phyloP scores from a whole-genome alignment of 2,797 vertebrate species.

The Vultur gryphus region DNA sequence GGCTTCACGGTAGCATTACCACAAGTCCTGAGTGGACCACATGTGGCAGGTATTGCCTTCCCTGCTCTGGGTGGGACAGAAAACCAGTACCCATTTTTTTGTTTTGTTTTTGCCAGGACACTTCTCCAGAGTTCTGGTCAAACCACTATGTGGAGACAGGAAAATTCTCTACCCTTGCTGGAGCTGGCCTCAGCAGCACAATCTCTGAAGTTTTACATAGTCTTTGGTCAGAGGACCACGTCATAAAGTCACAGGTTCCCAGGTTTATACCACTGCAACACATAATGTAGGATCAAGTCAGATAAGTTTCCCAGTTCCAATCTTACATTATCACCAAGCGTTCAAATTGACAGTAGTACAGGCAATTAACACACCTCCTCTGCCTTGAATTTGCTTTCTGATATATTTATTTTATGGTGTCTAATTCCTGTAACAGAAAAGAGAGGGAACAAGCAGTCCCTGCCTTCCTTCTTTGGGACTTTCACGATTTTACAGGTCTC shows the following conservation, averaged over 20 bases:
- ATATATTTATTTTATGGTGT: background rate
- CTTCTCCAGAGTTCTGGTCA: background rate
- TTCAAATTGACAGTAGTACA: background rate
- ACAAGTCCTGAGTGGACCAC: background rate
- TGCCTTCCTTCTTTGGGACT: background rate
- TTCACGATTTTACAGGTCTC: background rate
- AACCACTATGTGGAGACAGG: background rate
- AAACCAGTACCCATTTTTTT: background rate
- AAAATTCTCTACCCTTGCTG: background rate
- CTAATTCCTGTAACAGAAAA: background rate
- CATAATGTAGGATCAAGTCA: background rate
- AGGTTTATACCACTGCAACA: background rate
- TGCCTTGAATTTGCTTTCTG: background rate
- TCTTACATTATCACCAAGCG: background rate
- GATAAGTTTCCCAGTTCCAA: background rate
- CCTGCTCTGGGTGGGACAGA: background rate
- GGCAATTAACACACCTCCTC: background rate
- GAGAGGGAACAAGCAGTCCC: background rate
- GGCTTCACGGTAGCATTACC: background rate
- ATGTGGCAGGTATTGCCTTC: background rate
- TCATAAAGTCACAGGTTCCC: background rate
- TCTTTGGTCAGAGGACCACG: background rate
- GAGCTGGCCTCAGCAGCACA: background rate
- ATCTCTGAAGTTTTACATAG: background rate
- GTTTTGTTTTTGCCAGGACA: background rate